Conservation (phyloP, 1,140 invertebrate genomes). For the Druon quercuslanigerum region DNA sequence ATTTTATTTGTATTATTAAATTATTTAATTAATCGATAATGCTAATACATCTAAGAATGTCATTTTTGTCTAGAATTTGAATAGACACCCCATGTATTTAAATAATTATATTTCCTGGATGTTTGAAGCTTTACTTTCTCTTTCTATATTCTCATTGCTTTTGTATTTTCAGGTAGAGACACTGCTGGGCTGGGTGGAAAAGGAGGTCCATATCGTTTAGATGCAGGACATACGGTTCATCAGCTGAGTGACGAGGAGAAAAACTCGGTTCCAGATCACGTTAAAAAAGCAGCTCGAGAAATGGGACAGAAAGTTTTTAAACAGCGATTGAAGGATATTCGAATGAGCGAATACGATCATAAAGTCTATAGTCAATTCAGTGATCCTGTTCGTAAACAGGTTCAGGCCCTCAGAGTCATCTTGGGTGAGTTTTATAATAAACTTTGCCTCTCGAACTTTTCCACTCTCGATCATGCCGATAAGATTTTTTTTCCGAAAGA, state of each 20-base stretch:
- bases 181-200: slow-evolving; percentile 96
- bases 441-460: too few relatives aligned
- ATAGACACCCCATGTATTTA: too few relatives aligned
- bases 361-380: slow-evolving; percentile 90
- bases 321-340: slow-evolving; percentile 92
- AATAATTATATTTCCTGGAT: slow-evolving; percentile 10
- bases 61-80: too few relatives aligned
- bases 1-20: too few relatives aligned
- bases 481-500: too few relatives aligned
- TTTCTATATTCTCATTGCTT: slow-evolving; percentile 18
- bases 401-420: slow-evolving; percentile 81
- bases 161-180: slow-evolving; percentile 78
- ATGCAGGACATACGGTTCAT: slow-evolving; percentile 94
- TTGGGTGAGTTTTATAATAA: slow-evolving; percentile 69
- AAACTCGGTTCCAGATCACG: slow-evolving; percentile 91
- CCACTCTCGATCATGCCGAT: too few relatives aligned
- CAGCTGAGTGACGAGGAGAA: slow-evolving; percentile 92
- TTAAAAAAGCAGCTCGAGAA: slow-evolving; percentile 91
- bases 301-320: slow-evolving; percentile 94
- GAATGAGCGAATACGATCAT: slow-evolving; percentile 96
- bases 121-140: slow-evolving; percentile 14
- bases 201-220: slow-evolving; percentile 93
- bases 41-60: too few relatives aligned
- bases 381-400: slow-evolving; percentile 85
- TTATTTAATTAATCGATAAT: too few relatives aligned